phyloP scores from a whole-genome alignment of 2,888 invertebrate species.

The Maniola hyperantus region DNA sequence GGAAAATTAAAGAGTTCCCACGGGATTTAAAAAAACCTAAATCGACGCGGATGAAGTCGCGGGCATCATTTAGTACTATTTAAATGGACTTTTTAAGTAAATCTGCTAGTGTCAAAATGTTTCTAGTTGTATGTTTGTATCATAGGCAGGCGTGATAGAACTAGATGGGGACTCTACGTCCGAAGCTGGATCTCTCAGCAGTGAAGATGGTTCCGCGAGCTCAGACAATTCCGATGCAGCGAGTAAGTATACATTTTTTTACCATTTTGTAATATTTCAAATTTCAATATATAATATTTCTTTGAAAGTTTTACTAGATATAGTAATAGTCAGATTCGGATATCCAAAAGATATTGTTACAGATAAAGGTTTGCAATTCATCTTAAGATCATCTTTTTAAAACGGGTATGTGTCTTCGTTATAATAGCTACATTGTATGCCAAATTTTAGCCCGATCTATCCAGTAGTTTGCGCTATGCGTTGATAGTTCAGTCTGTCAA shows the following conservation, averaged over 20 bases:
- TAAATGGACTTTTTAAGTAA: too few relatives aligned
- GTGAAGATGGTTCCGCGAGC: constrained; percentile 86
- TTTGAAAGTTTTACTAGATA: neutral
- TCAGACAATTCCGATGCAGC: constrained; percentile 84
- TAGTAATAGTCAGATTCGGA: neutral
- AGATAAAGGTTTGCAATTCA: neutral
- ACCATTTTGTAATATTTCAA: neutral
- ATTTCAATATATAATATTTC: neutral
- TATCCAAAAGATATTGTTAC: neutral
- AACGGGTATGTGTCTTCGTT: too few relatives aligned
- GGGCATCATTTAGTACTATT: too few relatives aligned
- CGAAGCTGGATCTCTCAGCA: constrained; percentile 86
- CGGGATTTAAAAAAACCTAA: too few relatives aligned
- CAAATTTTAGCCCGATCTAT: too few relatives aligned
- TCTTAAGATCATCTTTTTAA: too few relatives aligned
- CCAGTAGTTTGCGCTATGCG: too few relatives aligned
- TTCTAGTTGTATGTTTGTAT: neutral
- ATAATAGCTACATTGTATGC: too few relatives aligned
- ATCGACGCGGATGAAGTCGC: too few relatives aligned
- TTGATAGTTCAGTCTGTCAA: too few relatives aligned
- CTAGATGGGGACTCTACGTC: constrained; percentile 86
- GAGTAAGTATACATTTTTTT: constrained; percentile 34
- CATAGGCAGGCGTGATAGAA: constrained; percentile 75
- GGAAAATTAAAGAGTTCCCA: too few relatives aligned
- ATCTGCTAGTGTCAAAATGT: too few relatives aligned